Percentiles rank a stretch among this genome's conserved stretches.
Evolutionary conservation across 1,140 invertebrate genomes (phyloP).

Genomic region (Radopholus similis): DNA sequence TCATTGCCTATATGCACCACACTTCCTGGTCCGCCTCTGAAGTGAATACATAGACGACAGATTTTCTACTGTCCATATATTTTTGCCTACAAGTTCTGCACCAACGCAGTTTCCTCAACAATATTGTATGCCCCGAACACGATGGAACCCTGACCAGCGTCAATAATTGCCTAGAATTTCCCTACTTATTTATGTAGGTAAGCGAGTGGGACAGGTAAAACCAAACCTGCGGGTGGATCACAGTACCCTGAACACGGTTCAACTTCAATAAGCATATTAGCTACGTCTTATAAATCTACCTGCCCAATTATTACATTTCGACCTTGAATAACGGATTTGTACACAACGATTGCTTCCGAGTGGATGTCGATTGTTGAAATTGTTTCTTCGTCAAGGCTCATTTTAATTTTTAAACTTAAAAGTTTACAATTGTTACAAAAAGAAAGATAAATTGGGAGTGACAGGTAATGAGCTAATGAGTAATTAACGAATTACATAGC

Average conservation of each 20-base stretch:
- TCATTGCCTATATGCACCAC: slow-evolving; percentile 34
- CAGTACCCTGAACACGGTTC: slow-evolving; percentile 3
- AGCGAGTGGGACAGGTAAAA: neutral
- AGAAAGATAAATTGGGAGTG: neutral
- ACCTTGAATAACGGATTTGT: neutral
- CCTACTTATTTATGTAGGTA: neutral
- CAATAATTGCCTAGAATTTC: slow-evolving; percentile 22
- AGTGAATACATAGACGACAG: neutral
- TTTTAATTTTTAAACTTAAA: neutral
- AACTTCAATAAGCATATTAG: no score
- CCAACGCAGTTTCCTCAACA: slow-evolving; percentile 30
- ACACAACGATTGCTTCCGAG: slow-evolving; percentile 3
- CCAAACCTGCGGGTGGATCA: slow-evolving; percentile 13
- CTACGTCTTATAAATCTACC: no score
- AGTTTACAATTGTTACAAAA: neutral
- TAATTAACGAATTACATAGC: neutral
- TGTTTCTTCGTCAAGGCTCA: no score
- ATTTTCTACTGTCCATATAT: no score
- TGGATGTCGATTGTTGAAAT: slow-evolving; percentile 10
- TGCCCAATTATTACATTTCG: slow-evolving; percentile 7
- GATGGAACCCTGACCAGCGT: slow-evolving; percentile 29
- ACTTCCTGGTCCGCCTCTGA: neutral
- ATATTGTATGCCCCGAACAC: slow-evolving; percentile 39
- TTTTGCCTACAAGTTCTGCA: slow-evolving; percentile 34
- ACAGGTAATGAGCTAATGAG: neutral